Evolutionary conservation across 2,113 vertebrate genomes (phyloP).

Genomic region (Apaloderma vittatum): DNA sequence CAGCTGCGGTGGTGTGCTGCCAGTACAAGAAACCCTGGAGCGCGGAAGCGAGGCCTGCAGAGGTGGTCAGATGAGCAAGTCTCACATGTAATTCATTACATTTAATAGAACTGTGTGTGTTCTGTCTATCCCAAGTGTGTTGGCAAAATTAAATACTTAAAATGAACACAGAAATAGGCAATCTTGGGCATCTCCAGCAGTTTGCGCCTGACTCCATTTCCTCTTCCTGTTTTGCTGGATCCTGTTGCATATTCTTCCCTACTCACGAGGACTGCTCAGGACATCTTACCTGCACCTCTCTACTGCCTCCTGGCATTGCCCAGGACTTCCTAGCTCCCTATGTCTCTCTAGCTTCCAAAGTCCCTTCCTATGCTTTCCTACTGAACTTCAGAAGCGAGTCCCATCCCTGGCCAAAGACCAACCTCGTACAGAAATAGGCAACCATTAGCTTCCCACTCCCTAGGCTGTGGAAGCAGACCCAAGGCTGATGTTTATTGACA

Average conservation of each 20-base stretch:
- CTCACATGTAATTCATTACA: not conserved
- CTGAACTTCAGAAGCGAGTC: not conserved
- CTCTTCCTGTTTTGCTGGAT: not conserved
- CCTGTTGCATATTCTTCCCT: not conserved
- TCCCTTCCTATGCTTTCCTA: not conserved
- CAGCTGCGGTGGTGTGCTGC: not conserved
- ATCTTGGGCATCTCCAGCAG: not conserved
- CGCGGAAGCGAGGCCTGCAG: accelerated
- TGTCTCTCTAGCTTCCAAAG: not conserved
- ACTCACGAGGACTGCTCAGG: not conserved
- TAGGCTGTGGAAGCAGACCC: not conserved
- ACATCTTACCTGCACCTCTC: not conserved
- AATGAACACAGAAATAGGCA: not conserved
- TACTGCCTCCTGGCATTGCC: not conserved
- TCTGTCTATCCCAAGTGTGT: not conserved
- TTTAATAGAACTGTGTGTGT: not conserved
- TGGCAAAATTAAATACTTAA: not conserved
- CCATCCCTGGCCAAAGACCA: not conserved
- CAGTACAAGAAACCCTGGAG: not conserved
- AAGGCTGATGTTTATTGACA: accelerated
- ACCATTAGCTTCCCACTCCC: not conserved
- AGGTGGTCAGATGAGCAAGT: not conserved
- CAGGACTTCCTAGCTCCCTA: not conserved
- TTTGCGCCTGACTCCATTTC: not conserved
- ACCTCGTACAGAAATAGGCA: not conserved